Conservation (phyloP, 2,113 vertebrate genomes). For the Pimephales promelas region DNA sequence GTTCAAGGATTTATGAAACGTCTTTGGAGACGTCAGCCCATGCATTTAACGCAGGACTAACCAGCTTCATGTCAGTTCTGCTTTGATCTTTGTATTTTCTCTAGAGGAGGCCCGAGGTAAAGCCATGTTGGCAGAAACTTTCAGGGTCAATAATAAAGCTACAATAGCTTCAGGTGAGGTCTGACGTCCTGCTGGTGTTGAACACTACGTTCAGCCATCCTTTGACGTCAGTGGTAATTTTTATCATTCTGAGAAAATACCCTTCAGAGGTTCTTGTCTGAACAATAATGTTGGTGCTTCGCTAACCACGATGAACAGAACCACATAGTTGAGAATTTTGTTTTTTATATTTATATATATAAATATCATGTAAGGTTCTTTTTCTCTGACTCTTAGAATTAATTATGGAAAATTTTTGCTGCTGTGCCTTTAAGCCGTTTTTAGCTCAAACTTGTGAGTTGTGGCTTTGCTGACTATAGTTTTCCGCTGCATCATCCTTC, state of each 20-base stretch:
- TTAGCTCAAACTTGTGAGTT: too few species aligned
- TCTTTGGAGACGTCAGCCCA: not conserved
- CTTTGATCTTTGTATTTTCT: conserved; percentile 8
- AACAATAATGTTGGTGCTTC: conserved; percentile 5
- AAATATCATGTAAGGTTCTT: not conserved
- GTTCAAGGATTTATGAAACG: not conserved
- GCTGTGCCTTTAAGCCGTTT: too few species aligned
- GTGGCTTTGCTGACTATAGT: too few species aligned
- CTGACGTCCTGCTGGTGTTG: conserved; percentile 25
- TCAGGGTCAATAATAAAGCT: not conserved
- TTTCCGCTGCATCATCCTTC: too few species aligned
- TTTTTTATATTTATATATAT: too few species aligned
- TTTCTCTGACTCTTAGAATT: not conserved
- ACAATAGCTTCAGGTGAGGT: conserved; percentile 28
- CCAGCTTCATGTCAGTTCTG: conserved; percentile 18
- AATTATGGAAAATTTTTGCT: not conserved
- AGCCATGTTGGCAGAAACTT: conserved; percentile 9
- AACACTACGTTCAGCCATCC: not conserved
- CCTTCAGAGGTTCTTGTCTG: conserved; percentile 24
- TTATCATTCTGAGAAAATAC: conserved; percentile 18
- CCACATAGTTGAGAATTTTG: not conserved
- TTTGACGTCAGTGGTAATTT: conserved; percentile 23
- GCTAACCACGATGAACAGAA: not conserved
- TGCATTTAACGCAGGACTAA: conserved; percentile 9
- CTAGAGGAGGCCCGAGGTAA: not conserved